phyloP scores from a whole-genome alignment of 2,888 invertebrate genomes.

The Drosophila aldrichi region DNA sequence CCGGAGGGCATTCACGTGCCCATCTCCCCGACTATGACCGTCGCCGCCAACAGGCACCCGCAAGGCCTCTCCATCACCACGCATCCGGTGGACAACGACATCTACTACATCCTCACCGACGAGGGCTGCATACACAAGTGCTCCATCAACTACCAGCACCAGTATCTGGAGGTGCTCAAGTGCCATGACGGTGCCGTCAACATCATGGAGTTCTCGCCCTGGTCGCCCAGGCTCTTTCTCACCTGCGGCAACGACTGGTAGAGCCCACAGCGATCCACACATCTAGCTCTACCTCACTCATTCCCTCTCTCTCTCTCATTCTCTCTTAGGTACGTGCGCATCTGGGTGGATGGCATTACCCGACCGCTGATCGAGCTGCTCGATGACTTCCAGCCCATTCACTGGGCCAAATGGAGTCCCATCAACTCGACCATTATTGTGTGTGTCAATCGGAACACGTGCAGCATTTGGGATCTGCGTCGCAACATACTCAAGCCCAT shows the following conservation, averaged over 20 bases:
- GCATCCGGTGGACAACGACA: slow-evolving; percentile 88
- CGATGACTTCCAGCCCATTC: slow-evolving; percentile 86
- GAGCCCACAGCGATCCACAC: neutral
- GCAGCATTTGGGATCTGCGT: slow-evolving; percentile 93
- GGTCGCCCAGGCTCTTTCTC: slow-evolving; percentile 89
- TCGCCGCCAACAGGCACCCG: slow-evolving; percentile 87
- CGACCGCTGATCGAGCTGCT: slow-evolving; percentile 88
- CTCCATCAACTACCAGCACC: slow-evolving; percentile 92
- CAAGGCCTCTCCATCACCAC: slow-evolving; percentile 88
- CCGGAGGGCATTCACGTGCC: slow-evolving; percentile 87
- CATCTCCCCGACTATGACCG: slow-evolving; percentile 24
- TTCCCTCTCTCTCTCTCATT: neutral
- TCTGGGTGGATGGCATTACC: slow-evolving; percentile 91
- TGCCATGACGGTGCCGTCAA: slow-evolving; percentile 94
- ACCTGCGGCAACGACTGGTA: slow-evolving; percentile 92
- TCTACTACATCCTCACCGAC: slow-evolving; percentile 93
- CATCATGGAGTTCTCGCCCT: slow-evolving; percentile 90
- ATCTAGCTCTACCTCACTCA: too few species aligned
- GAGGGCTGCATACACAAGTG: slow-evolving; percentile 94
- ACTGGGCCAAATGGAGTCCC: slow-evolving; percentile 90
- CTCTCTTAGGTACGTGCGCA: slow-evolving; percentile 86
- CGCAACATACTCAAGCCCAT: slow-evolving; percentile 90
- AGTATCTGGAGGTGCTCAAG: slow-evolving; percentile 89
- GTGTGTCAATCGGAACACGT: slow-evolving; percentile 88
- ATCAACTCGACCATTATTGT: slow-evolving; percentile 91